These are phyloP conservation scores for Mesoligia furuncula DNA, from an alignment of 2,888 invertebrate genomes.

Conservation along the genomic window DNA sequence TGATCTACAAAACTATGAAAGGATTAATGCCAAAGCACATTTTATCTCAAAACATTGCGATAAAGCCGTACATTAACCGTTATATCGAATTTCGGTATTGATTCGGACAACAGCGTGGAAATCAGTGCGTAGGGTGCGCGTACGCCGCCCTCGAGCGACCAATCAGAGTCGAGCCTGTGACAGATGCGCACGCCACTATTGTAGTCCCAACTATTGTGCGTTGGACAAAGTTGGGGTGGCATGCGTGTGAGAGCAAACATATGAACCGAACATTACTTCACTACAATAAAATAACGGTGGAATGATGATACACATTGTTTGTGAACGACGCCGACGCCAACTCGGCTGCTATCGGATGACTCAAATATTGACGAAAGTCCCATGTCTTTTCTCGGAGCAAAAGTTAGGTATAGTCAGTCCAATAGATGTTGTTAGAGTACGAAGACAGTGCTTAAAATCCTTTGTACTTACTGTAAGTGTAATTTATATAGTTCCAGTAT, in stretches of 20 bases:
- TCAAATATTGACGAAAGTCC: slow-evolving; percentile 16
- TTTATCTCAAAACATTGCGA: slow-evolving; percentile 59
- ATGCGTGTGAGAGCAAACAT: slow-evolving; percentile 82
- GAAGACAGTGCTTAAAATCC: not conserved
- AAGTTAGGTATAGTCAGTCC: too few species aligned
- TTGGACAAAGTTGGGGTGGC: slow-evolving; percentile 79
- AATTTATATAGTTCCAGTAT: not conserved
- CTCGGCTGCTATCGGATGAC: slow-evolving; percentile 10
- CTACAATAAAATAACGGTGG: slow-evolving; percentile 72
- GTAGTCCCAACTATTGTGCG: slow-evolving; percentile 81
- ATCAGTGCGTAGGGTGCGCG: slow-evolving; percentile 85
- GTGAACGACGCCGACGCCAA: slow-evolving; percentile 48
- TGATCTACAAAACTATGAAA: slow-evolving; percentile 13
- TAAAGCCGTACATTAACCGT: slow-evolving; percentile 76
- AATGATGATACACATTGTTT: slow-evolving; percentile 68
- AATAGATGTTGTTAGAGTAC: too few species aligned
- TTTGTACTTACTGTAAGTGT: not conserved
- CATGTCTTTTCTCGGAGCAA: not conserved
- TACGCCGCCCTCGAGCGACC: slow-evolving; percentile 63
- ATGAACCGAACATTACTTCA: slow-evolving; percentile 78
- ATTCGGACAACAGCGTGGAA: slow-evolving; percentile 84
- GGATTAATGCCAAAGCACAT: slow-evolving; percentile 35
- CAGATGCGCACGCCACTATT: slow-evolving; percentile 87
- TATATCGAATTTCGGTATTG: slow-evolving; percentile 84
- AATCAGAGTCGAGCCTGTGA: slow-evolving; percentile 77